Evolutionary conservation across 2,888 invertebrate genomes (phyloP), one percentile per base, ranked within the genome.

Genomic region (Drosophila demipolita): DNA sequence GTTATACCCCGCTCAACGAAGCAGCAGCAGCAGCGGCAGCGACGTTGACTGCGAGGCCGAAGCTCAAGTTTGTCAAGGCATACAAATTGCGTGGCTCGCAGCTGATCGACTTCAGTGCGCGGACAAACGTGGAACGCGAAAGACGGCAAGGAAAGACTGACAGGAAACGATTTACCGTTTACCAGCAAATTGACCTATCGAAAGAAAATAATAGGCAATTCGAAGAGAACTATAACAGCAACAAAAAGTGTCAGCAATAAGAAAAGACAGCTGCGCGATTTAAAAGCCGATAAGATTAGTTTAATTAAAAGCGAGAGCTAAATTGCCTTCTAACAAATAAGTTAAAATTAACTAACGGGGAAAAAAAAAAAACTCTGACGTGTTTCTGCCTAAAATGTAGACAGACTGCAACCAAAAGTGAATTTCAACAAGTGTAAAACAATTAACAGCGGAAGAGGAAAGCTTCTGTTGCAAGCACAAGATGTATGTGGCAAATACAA

Each of bases 401-500:
- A 65, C 61, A n/a, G 62, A 8, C 52, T 73, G 50, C 42, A 50
- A 33, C 15, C 48, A 52, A 12, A 42, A 40, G 36, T 33, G 33
- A 48, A 50, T 26, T 58, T 40, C 7, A 48, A 36, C 45, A 42
- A 45, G 29, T 32, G 29, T n/a, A 33, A 5, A 49, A 36, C n/a
- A 33, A 53, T 29, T 20, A 59, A 23, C 33, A 49, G 3, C 15
- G 50, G n/a, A 63, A 32, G 9, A 42, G 69, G 62, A 61, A 63
- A 29, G 55, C 20, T 26, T 54, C 20, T 15, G 8, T 9, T 17
- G 35, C 7, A 23, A 4, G 20, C 3, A n/a, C 57, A 80, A 63
- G 53, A 93, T 92, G 92, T 91, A 91, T 75, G 89, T 93, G 67
- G 86, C 91, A 58, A 93, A 93, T 69, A 83, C 91, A n/a, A 93